Evolutionary conservation across 2,113 vertebrate species (phyloP).

Genomic region (Dromaius novaehollandiae): DNA sequence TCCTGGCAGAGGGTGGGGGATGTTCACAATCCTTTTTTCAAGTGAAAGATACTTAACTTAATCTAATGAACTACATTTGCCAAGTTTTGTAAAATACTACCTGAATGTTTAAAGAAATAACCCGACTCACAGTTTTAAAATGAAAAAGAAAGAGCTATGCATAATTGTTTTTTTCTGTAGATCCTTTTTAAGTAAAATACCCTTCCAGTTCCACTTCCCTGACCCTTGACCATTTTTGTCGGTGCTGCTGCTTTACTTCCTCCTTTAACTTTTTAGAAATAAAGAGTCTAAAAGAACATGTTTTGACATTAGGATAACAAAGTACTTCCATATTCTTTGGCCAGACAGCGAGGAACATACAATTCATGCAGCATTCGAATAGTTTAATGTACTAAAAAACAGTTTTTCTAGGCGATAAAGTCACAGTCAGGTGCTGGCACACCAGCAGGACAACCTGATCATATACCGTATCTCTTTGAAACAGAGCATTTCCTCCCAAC

Average conservation of each 20-base stretch:
- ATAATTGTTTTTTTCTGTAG: not conserved
- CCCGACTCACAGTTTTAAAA: not conserved
- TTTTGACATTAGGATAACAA: not conserved
- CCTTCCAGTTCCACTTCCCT: constrained; percentile 46
- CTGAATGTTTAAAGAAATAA: not conserved
- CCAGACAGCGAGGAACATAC: not conserved
- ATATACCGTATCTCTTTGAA: not conserved
- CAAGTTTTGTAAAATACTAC: not conserved
- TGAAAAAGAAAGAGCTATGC: not conserved
- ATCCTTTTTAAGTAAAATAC: not conserved
- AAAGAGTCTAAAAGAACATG: not conserved
- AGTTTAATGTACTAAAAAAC: not conserved
- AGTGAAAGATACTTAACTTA: not conserved
- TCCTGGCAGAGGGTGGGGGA: not conserved
- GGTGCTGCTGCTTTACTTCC: constrained; percentile 37
- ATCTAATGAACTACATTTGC: not conserved
- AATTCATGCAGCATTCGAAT: not conserved
- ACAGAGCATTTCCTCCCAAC: not conserved
- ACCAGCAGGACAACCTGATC: not conserved
- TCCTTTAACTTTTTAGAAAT: not conserved
- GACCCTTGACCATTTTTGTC: not conserved
- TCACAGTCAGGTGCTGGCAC: not conserved
- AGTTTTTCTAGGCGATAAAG: not conserved
- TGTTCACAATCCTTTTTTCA: not conserved
- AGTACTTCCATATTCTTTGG: not conserved